These are phyloP conservation scores for Bombycilla garrulus DNA, from an alignment of 2,113 vertebrate species.

Conservation along the genomic window DNA sequence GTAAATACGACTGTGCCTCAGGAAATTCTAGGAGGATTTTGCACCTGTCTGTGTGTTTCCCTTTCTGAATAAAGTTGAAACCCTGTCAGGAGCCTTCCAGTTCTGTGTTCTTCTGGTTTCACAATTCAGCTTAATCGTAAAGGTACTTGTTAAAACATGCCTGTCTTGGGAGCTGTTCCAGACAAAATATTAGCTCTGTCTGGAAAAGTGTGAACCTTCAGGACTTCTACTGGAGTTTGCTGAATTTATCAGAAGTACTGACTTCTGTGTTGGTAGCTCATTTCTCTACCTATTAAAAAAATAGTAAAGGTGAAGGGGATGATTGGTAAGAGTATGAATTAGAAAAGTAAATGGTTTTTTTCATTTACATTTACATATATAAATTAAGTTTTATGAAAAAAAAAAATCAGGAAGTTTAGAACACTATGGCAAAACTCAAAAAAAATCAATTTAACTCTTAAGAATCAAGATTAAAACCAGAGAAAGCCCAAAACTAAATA, in stretches of 20 bases:
- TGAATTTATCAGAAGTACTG: neutral
- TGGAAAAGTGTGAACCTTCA: neutral
- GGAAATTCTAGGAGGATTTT: neutral
- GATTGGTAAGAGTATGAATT: neutral
- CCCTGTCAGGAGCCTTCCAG: neutral
- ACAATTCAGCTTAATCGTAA: neutral
- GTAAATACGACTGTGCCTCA: neutral
- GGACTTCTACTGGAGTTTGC: neutral
- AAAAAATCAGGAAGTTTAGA: neutral
- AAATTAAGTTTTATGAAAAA: neutral
- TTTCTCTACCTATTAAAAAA: neutral
- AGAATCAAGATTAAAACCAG: neutral
- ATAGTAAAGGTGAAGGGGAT: neutral
- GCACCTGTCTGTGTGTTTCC: neutral
- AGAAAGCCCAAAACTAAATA: neutral
- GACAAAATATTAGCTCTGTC: neutral
- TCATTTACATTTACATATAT: neutral
- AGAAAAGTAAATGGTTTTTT: neutral
- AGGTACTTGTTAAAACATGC: slow-evolving; percentile 41
- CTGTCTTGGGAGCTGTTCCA: slow-evolving; percentile 17
- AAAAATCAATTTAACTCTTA: neutral
- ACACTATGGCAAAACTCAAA: neutral
- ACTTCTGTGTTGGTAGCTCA: neutral
- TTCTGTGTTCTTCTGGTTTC: neutral
- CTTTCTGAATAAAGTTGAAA: neutral